Evolutionary conservation across 2,797 vertebrate species (phyloP), one percentile per base, ranked within the genome.

Genomic region (Petrocephalus schoutedeni): DNA sequence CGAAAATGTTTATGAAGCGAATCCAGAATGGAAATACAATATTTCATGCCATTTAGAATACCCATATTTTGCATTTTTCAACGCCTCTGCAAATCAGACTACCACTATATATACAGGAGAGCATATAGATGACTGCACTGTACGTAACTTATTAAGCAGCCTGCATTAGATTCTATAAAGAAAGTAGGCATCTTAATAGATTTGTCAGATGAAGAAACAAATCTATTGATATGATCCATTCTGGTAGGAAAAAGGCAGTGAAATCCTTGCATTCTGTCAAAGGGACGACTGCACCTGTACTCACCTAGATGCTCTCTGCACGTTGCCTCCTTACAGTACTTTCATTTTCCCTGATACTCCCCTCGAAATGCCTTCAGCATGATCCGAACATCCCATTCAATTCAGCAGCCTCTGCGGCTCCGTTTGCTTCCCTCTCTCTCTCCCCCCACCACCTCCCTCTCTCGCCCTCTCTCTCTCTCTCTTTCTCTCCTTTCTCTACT

Each of bases 391-490:
- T 83, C 67, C 74, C 32, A 59, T 85, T 16, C 57, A 71, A 59
- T 85, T 88, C 32, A 82, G 59, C 61, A 88, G 51, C 58, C 32
- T 53, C 86, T 88, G 87, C 89, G 88, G 71, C 36, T 53, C 86
- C 51, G 82, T 85, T 59, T 71, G 87, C 87, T 86, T 64, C 41
- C 21, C 89, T 88, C 58, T 19, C 90, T n/a, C 88, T 86, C 87
- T 49, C 56, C 51, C 4, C 95, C 93, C 95, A 93, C 94, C 95
- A 95, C 94, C 86, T 32, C 12, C 16, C 83, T 85, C 83, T 19
- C 84, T 85, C 53, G 36, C 51, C n/a, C 84, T 57, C 12, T 58
- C 54, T 57, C 54, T 58, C 83, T 85, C 54, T 85, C 83, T 85
- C 53, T 85, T 21, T 85, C 83, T 32, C 54, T 4, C 28, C 54